Evolutionary conservation across 92 coral and sea anemone genomes (phyloP).

Genomic region (Siderastrea radians): DNA sequence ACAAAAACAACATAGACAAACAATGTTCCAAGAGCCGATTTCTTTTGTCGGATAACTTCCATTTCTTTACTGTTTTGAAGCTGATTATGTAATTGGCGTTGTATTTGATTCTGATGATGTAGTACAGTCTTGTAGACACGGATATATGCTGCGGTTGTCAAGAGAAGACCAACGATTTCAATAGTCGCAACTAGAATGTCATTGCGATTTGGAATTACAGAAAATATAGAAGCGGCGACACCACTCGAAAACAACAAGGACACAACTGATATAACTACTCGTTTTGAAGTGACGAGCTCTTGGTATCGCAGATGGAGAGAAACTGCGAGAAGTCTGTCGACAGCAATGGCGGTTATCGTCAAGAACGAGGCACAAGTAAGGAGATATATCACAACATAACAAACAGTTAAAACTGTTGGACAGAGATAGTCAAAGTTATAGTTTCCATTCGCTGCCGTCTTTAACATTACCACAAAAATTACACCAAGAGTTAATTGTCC

Average conservation of each 20-base stretch:
- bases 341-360: conserved; percentile 21
- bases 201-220: background rate
- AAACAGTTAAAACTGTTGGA: background rate
- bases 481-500: conserved; percentile 25
- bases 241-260: conserved; percentile 15
- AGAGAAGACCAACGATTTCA: background rate
- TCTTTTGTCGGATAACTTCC: conserved; percentile 3
- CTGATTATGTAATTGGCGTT: background rate
- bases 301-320: conserved; percentile 53
- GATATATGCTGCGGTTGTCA: background rate
- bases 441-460: background rate
- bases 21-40: background rate
- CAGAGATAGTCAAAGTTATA: too few relatives aligned
- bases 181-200: background rate
- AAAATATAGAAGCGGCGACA: background rate
- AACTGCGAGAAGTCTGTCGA: conserved; percentile 46
- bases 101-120: conserved; percentile 21
- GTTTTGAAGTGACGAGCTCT: conserved; percentile 22
- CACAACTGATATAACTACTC: background rate
- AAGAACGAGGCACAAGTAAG: conserved; percentile 22
- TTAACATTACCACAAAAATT: background rate
- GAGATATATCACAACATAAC: background rate
- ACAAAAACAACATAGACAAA: conserved; percentile 12
- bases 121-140: background rate
- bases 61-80: background rate